Conservation (phyloP, 1,140 invertebrate species). For the Magallana ariakensis region DNA sequence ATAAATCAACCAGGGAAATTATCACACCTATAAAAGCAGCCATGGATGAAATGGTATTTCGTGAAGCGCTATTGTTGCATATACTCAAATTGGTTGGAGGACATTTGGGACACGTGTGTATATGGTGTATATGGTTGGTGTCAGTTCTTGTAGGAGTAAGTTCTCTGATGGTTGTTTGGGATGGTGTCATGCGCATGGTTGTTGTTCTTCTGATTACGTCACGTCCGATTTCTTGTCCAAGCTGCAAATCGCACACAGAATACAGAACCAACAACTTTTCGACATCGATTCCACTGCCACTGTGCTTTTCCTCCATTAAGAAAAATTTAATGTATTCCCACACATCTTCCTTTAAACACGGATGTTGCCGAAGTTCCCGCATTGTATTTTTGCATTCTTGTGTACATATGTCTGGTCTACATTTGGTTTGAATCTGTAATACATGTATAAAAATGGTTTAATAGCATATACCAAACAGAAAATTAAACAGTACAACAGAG, state of each 20-base stretch:
- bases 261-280: slow-evolving; percentile 12
- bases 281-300: not conserved
- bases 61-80: not conserved
- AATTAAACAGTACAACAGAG: not conserved
- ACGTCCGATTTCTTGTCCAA: slow-evolving; percentile 8
- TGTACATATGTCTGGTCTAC: slow-evolving; percentile 30
- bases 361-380: not conserved
- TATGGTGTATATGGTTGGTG: no score
- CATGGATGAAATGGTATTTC: not conserved
- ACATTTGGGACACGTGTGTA: not conserved
- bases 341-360: slow-evolving; percentile 24
- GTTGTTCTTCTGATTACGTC: not conserved
- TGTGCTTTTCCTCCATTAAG: slow-evolving; percentile 1
- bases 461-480: not conserved
- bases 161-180: not conserved
- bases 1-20: not conserved
- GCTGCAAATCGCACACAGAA: slow-evolving; percentile 22
- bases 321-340: slow-evolving; percentile 41
- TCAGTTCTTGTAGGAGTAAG: not conserved
- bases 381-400: slow-evolving; percentile 14
- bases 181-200: not conserved
- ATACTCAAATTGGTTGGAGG: not conserved
- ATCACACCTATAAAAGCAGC: not conserved
- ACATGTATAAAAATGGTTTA: not conserved
- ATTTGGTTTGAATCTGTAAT: slow-evolving; percentile 24